These are phyloP conservation scores for Acheta domesticus DNA, from an alignment of 2,888 invertebrate genomes.

Conservation along the genomic window DNA sequence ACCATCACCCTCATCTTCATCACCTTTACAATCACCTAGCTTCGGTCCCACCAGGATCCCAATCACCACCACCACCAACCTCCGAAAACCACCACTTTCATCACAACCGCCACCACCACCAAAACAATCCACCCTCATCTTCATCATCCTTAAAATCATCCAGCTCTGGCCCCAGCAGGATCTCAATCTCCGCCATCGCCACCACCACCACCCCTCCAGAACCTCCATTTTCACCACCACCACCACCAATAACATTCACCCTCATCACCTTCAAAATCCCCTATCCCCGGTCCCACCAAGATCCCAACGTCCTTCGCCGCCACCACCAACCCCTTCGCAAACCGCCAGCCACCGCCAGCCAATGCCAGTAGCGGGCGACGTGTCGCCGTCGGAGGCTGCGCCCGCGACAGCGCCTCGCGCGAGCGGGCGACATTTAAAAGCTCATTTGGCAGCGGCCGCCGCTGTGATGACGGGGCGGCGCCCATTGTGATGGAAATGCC, in stretches of 20 bases:
- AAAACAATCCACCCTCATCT: too few relatives aligned
- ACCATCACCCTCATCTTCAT: too few relatives aligned
- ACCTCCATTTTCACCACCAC: too few relatives aligned
- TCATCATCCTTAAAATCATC: too few relatives aligned
- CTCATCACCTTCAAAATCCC: too few relatives aligned
- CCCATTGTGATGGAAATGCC: slow-evolving; percentile 18
- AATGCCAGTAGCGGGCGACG: not conserved
- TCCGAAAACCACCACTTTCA: too few relatives aligned
- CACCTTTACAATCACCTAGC: too few relatives aligned
- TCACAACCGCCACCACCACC: too few relatives aligned
- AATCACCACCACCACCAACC: not conserved
- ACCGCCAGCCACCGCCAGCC: not conserved
- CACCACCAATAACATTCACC: too few relatives aligned
- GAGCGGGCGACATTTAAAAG: not conserved
- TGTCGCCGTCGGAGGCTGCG: not conserved
- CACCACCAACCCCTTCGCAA: not conserved
- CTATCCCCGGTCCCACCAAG: not conserved
- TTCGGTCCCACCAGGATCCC: not conserved
- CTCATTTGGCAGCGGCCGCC: not conserved
- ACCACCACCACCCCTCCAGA: too few relatives aligned
- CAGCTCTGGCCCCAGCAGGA: too few relatives aligned
- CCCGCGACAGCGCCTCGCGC: not conserved
- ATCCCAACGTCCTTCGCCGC: not conserved
- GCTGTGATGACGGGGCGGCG: not conserved
- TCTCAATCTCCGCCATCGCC: too few relatives aligned